Conservation (phyloP, 2,113 vertebrate species). For the Nothobranchius furzeri region DNA sequence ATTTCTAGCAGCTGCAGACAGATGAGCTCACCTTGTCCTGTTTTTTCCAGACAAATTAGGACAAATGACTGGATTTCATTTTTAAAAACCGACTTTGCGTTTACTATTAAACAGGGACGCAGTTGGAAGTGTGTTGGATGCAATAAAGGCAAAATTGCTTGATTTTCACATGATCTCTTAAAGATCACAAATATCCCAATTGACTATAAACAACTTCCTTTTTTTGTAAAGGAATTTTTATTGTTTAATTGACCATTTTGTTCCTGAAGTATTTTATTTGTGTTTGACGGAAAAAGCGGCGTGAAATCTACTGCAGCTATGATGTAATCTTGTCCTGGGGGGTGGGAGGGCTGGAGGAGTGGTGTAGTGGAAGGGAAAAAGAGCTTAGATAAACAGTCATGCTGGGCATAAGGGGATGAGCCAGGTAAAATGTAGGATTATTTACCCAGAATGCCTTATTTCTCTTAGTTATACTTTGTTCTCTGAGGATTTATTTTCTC, state of each 20-base stretch:
- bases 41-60: slow-evolving; percentile 8
- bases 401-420: slow-evolving; percentile 1
- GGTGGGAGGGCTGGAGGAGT: slow-evolving; percentile 47
- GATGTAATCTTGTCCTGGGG: slow-evolving; percentile 73
- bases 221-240: background rate
- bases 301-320: slow-evolving; percentile 76
- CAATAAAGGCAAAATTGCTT: background rate
- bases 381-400: slow-evolving; percentile 34
- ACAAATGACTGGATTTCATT: background rate
- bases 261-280: slow-evolving; percentile 12
- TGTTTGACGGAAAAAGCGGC: slow-evolving; percentile 55
- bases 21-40: slow-evolving; percentile 22
- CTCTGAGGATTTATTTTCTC: background rate
- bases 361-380: slow-evolving; percentile 24
- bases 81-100: background rate
- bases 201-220: background rate
- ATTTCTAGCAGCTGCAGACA: slow-evolving; percentile 15
- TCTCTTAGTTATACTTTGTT: background rate
- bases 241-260: too few species aligned
- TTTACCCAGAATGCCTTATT: slow-evolving; percentile 4
- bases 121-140: background rate
- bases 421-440: slow-evolving; percentile 5
- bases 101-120: background rate
- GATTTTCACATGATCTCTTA: background rate
- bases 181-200: background rate